These are phyloP conservation scores for Lamprologus speciosus DNA, from an alignment of 2,113 vertebrate species.

Conservation along the genomic window DNA sequence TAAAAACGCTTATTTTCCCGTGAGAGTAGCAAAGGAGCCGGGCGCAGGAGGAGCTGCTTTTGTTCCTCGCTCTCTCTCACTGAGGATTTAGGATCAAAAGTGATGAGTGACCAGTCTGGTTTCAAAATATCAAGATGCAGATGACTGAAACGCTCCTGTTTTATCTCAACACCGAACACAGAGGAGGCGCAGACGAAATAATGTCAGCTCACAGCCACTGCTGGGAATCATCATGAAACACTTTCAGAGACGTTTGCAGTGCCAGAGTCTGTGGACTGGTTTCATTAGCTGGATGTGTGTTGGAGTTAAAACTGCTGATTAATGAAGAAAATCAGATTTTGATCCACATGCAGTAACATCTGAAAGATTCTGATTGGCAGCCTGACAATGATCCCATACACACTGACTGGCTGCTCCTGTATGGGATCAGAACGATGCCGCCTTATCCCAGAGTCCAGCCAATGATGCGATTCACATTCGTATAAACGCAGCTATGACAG, in stretches of 20 bases:
- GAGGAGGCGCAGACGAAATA: not conserved
- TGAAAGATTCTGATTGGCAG: not conserved
- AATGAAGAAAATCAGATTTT: not conserved
- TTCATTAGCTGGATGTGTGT: not conserved
- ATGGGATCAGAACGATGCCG: rapidly evolving
- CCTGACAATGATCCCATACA: not conserved
- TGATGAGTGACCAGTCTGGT: not conserved
- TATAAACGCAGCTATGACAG: not conserved
- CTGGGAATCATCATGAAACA: not conserved
- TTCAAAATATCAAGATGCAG: not conserved
- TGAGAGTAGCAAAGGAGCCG: not conserved
- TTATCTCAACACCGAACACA: not conserved
- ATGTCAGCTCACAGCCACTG: not conserved
- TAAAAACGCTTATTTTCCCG: rapidly evolving
- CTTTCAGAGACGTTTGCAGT: not conserved
- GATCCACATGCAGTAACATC: not conserved
- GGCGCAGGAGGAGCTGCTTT: not conserved
- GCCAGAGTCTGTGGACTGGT: not conserved
- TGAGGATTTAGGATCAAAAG: not conserved
- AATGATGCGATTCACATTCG: not conserved
- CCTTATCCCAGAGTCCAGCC: not conserved
- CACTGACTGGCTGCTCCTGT: not conserved
- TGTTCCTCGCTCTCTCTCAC: not conserved
- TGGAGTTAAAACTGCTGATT: not conserved
- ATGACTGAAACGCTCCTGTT: not conserved